Evolutionary conservation across 2,888 invertebrate species (phyloP), one percentile per base, ranked within the genome.

Genomic region (Drosophila multiciliata): DNA sequence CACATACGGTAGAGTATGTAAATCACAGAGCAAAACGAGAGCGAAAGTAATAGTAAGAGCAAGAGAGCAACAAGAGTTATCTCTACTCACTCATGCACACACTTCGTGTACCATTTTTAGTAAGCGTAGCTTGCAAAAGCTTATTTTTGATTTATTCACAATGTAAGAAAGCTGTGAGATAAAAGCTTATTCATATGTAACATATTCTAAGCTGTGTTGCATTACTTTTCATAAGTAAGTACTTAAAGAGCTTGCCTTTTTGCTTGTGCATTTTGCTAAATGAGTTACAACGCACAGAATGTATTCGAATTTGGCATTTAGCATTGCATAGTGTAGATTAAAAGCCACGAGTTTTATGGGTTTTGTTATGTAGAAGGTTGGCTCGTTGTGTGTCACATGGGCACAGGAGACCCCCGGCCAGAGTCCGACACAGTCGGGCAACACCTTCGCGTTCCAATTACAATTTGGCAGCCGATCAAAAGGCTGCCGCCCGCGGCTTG

Each of bases 371-470:
- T 71, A 73, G 85, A 89, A 85, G 85, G 87, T 87, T 85, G 89
- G 61, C 73, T 54, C 54, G 49, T 36, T 49, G 64, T 33, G 23
- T 45, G 45, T 2, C 20, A 45, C 45, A 23, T 20, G 15, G 45
- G 23, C 15, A 23, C 23, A 45, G 45, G 59, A 69, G 70, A 64
- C 61, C 74, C 63, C 63, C 63, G 57, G 63, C 74, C 60, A 67
- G 66, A 63, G 65, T 42, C 64, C 73, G 80, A 67, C 72, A 74
- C 57, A 75, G 57, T 32, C 57, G 42, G 75, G 58, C 82, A 85
- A 85, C 89, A 90, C 83, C 89, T 89, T 89, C 82, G 90, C 86
- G 90, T 89, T 90, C 90, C 87, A 90, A 89, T 89, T 89, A 89
- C 90, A 90, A 90, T 87, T 89, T 89, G 89, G 89, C 90, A 79